A percentile compares a stretch with the other conserved stretches of the same genome.
Conservation (phyloP, 1,140 invertebrate genomes). For the Glossosoma conforme region DNA sequence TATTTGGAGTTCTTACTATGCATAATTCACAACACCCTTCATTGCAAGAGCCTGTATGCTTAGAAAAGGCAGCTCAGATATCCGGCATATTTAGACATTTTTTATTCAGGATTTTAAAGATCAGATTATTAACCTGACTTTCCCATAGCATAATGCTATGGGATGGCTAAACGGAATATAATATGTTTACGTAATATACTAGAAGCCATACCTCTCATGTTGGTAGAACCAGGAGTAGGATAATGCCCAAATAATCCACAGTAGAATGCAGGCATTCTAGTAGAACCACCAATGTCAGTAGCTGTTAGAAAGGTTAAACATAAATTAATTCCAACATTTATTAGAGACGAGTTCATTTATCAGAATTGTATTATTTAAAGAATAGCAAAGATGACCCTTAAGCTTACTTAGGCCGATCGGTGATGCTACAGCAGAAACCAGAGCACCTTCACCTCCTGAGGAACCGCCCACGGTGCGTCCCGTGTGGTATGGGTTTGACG, state of each 20-base stretch:
- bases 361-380: neutral
- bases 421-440: slow-evolving; percentile 69
- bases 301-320: slow-evolving; percentile 35
- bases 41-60: too few species aligned
- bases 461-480: slow-evolving; percentile 79
- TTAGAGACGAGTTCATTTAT: neutral
- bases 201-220: slow-evolving; percentile 42
- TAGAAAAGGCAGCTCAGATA: too few species aligned
- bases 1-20: too few species aligned
- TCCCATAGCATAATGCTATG: too few species aligned
- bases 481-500: slow-evolving; percentile 88
- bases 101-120: too few species aligned
- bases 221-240: slow-evolving; percentile 64
- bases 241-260: slow-evolving; percentile 94
- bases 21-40: too few species aligned
- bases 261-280: slow-evolving; percentile 90
- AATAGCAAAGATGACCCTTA: neutral
- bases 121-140: too few species aligned
- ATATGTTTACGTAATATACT: too few species aligned
- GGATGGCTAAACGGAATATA: too few species aligned
- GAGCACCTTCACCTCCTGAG: slow-evolving; percentile 73
- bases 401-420: slow-evolving; percentile 75
- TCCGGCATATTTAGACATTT: too few species aligned
- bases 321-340: neutral
- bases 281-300: slow-evolving; percentile 93